Percentiles rank a stretch among this genome's conserved stretches.
Evolutionary conservation across 2,797 vertebrate species (phyloP).

Genomic region (Myotis vivesi): DNA sequence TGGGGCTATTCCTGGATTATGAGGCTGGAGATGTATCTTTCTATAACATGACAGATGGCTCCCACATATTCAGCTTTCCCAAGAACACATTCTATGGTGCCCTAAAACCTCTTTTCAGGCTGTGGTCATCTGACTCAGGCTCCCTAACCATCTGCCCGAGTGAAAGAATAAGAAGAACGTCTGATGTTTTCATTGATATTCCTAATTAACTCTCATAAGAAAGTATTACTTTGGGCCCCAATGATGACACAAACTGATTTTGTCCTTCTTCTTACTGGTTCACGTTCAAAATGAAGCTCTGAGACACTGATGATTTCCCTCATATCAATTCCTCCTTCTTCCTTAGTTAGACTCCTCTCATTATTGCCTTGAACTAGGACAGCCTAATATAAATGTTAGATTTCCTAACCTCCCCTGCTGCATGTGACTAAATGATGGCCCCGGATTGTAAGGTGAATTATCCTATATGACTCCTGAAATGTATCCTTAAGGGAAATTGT

Average conservation of each 20-base stretch:
- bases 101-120: constrained; percentile 87
- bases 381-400: neutral
- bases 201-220: neutral
- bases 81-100: constrained; percentile 79
- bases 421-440: neutral
- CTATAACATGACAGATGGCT: constrained; percentile 27
- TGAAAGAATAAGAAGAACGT: neutral
- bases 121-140: constrained; percentile 73
- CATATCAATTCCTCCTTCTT: neutral
- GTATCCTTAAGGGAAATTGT: neutral
- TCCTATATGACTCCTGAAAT: neutral
- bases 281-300: neutral
- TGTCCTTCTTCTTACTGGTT: neutral
- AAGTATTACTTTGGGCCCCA: neutral
- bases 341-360: neutral
- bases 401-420: neutral
- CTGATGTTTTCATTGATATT: neutral
- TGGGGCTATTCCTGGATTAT: constrained; percentile 46
- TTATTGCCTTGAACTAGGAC: neutral
- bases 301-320: neutral
- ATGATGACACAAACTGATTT: neutral
- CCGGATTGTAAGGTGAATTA: neutral
- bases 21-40: neutral
- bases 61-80: constrained; percentile 12
- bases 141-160: neutral